Evolutionary conservation across 2,797 vertebrate species (phyloP), one percentile per base, ranked within the genome.

Genomic region (Neopelma chrysocephalum): DNA sequence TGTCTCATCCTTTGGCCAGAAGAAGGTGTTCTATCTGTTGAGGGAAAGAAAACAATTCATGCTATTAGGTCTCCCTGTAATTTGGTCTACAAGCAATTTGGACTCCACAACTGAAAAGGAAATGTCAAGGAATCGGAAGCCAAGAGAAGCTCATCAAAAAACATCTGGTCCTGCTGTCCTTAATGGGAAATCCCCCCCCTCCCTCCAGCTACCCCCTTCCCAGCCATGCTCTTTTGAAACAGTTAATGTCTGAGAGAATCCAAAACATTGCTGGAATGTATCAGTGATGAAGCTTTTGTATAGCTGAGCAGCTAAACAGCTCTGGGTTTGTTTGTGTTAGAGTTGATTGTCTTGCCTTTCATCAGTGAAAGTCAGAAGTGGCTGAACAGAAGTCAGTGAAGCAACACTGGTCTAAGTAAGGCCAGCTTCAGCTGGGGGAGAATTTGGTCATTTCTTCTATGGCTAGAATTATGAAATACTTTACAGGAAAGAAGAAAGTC

Each of bases 231-330:
- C 70, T 93, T 96, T 96, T 68, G 90, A 96, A 96, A 94, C 94
- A 91, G 82, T 97, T 93, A 95, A 95, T 71, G 83, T 91, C 92
- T 68, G 64, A 93, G 94, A 75, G 83, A 96, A 96, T 95, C 93
- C 68, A 71, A 96, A 95, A 92, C 81, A 95, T 93, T 73, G 83
- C 86, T 90, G 96, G 96, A 95, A 96, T 95, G 91, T 93, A 92
- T 95, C 93, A 93, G 75, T 14, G 9, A 73, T 14, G 40, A 73
- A 95, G 91, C 86, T 87, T 87, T 95, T 82, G 87, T 96, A 70
- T 94, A 88, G 80, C 82, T 68, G 64, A 88, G 73, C 62, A 82
- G 90, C 91, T 84, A 78, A 97, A 96, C 90, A 94, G 81, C 88
- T 92, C 80, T 64, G 42, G 56, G 10, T 77, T 94, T 94, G 78